Conservation (phyloP, 2,888 invertebrate genomes). For the Drosophila suboccidentalis region DNA sequence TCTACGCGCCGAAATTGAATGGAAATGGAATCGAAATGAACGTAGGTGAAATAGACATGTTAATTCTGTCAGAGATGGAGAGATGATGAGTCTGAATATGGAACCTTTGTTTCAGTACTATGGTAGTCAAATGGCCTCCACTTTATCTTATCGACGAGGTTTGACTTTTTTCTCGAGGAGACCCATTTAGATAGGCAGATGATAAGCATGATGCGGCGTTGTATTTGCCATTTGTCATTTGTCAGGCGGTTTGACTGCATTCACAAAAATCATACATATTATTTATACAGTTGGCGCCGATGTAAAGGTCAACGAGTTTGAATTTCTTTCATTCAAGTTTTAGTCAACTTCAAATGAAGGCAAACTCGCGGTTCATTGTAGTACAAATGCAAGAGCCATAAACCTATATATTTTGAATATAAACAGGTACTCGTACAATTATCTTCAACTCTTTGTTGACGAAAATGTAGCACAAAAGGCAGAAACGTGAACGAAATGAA, state of each 20-base stretch:
- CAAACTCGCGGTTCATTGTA: constrained; percentile 56
- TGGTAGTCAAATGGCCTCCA: neutral
- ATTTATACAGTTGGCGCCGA: constrained; percentile 52
- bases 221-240: constrained; percentile 37
- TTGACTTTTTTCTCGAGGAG: neutral
- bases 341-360: constrained; percentile 42
- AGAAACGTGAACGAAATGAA: constrained; percentile 48
- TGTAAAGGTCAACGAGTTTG: constrained; percentile 73
- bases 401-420: constrained; percentile 38
- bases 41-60: constrained; percentile 16
- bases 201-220: constrained; percentile 9
- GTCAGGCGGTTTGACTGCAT: constrained; percentile 46
- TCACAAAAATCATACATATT: constrained; percentile 34
- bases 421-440: constrained; percentile 31
- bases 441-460: constrained; percentile 46
- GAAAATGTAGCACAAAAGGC: constrained; percentile 57
- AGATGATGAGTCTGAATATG: constrained; percentile 5
- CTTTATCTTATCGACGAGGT: constrained; percentile 29
- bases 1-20: constrained; percentile 39
- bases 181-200: constrained; percentile 5
- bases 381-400: constrained; percentile 57
- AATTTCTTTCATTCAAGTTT: constrained; percentile 40
- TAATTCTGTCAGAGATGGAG: constrained; percentile 1
- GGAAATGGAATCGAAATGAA: constrained; percentile 9
- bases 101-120: constrained; percentile 2